Evolutionary conservation across 2,113 vertebrate genomes (phyloP).

Genomic region (Perccottus glenii): DNA sequence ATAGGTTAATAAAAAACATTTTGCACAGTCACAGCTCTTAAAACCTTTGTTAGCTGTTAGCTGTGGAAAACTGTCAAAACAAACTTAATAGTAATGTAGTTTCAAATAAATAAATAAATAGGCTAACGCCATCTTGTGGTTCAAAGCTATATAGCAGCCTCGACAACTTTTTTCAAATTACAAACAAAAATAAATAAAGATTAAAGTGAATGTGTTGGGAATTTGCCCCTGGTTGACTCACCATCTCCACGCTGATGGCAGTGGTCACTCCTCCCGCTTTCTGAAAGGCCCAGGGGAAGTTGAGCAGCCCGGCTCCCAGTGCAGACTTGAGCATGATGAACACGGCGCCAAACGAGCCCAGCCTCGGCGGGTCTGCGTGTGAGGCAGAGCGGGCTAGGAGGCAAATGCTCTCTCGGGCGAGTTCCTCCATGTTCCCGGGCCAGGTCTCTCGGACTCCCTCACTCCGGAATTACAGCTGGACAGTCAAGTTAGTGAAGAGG

Average conservation of each 20-base stretch:
- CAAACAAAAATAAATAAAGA: no score
- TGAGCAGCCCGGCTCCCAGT: constrained; percentile 92
- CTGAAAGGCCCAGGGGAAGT: constrained; percentile 94
- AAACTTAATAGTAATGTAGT: no score
- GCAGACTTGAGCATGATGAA: constrained; percentile 95
- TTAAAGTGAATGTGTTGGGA: neutral
- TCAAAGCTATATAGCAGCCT: no score
- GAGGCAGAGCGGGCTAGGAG: constrained; percentile 73
- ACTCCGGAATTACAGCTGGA: neutral
- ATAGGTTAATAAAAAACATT: no score
- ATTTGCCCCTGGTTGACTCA: constrained; percentile 65
- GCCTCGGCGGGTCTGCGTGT: constrained; percentile 43
- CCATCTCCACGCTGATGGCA: constrained; percentile 88
- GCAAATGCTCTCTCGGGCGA: constrained; percentile 77
- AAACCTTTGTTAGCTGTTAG: no score
- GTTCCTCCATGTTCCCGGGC: constrained; percentile 80
- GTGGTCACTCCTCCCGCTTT: constrained; percentile 85
- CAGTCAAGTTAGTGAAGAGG: no score
- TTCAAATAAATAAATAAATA: no score
- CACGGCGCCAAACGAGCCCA: constrained; percentile 86
- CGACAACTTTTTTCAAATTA: no score
- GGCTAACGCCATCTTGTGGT: no score
- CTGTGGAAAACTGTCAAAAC: no score
- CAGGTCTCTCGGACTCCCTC: neutral
- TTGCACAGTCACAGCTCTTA: no score